phyloP scores from a whole-genome alignment of 2,888 invertebrate species.

The Acheta domesticus region DNA sequence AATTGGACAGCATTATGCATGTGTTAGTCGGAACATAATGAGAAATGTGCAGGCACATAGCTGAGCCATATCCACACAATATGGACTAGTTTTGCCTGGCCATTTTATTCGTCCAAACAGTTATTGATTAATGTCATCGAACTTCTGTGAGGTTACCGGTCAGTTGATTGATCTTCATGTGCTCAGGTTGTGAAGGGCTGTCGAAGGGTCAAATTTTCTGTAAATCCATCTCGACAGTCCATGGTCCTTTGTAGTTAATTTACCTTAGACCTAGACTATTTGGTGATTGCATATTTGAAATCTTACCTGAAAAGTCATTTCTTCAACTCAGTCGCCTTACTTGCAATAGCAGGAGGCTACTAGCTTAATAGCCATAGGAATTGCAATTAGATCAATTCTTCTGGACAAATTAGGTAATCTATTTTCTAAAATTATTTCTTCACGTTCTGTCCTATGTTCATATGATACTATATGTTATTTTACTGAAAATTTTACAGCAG shows the following conservation, averaged over 20 bases:
- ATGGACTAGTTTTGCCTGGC: not conserved
- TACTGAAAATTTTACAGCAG: constrained; percentile 2
- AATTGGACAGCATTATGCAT: constrained; percentile 64
- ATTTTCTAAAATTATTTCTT: not conserved
- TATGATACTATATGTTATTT: not conserved
- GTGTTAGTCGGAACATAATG: constrained; percentile 59
- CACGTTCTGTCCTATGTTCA: not conserved
- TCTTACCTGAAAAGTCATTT: constrained; percentile 24
- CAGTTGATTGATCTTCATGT: constrained; percentile 33
- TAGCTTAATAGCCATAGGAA: not conserved
- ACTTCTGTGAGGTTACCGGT: constrained; percentile 32
- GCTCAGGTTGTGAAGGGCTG: constrained; percentile 37
- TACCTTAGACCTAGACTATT: constrained; percentile 24
- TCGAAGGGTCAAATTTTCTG: constrained; percentile 23
- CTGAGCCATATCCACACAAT: not conserved
- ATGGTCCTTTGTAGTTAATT: constrained; percentile 32
- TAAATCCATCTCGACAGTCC: constrained; percentile 27
- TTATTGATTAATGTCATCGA: constrained; percentile 29
- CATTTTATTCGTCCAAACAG: constrained; percentile 28
- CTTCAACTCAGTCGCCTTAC: constrained; percentile 6
- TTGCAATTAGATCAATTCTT: constrained; percentile 20
- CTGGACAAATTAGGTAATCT: not conserved
- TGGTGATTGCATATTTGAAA: constrained; percentile 28
- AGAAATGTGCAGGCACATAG: constrained; percentile 29
- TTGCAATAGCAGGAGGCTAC: not conserved